Base-by-base conservation (phyloP, 2,888 invertebrate genomes). In the Sarcophaga carnaria region DNA sequence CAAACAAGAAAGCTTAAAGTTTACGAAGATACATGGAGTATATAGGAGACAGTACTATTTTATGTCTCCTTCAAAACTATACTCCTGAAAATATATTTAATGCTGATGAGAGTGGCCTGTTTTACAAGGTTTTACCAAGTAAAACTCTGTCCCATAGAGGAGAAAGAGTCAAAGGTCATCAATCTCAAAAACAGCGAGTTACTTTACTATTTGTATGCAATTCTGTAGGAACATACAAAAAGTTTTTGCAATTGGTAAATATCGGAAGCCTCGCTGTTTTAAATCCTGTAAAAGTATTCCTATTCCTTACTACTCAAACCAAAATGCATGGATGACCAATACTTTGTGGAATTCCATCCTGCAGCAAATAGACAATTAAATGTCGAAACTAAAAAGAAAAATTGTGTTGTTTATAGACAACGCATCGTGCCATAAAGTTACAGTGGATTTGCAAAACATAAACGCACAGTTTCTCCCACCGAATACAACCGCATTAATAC, bases 381-480 rank as follows among this genome's bases (percentile, higher is more conserved):
- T 83, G 82, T 59, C 80, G 20, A 75, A 82, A 37, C 67, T 79
- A 79, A 85, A 86, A n/a, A 70, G 70, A 37, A 49, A 49, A 70
- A 70, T 70, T 70, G 59, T 72, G 27, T 72, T 72, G 27, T 84
- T 82, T 49, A 82, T 82, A 2, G 84, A 87, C 67, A 87, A 84
- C 62, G 75, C 75, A 60, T 78, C 85, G 22, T 87, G 85, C 17
- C 87, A 87, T 62, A 87, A 85, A 59, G 82, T 75, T 37, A 47
- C 67, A 47, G 78, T 63, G 66, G 69, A 72, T 63, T 83, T 87
- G 59, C 84, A 78, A 84, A 86, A 85, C 70, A 74, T 80, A 14
- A 80, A 86, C 62, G 59, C 86, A 14, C 82, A 86, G 77, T 86
- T 84, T 77, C 64, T 88, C 54, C 81, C 88, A 6, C 80, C 78